A percentile compares a stretch with the other conserved stretches of the same genome.
Evolutionary conservation across 2,797 vertebrate species (phyloP).

Genomic region (Podarcis lilfordi): DNA sequence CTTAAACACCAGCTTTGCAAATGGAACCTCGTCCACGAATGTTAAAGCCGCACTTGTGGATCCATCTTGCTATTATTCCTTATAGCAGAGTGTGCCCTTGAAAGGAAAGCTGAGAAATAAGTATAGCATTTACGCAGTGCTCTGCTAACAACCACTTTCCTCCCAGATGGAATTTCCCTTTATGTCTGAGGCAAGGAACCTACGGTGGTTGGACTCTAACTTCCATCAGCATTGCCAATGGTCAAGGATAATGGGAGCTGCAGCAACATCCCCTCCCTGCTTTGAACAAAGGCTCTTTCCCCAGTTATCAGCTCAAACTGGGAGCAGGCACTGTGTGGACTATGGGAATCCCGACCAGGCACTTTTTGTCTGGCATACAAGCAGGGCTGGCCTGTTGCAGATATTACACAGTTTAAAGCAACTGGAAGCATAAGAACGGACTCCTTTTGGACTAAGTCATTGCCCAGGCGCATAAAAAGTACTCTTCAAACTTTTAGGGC

Average conservation of each 20-base stretch:
- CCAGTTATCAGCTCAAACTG: neutral
- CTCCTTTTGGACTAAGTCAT: no score
- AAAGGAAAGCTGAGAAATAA: slow-evolving; percentile 4
- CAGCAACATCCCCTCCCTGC: neutral
- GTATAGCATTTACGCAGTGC: neutral
- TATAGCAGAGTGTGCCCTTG: slow-evolving; percentile 16
- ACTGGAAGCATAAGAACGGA: no score
- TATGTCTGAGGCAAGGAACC: no score
- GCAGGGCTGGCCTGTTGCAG: no score
- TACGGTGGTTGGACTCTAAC: neutral
- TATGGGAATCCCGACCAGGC: neutral
- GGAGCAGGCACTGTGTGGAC: no score
- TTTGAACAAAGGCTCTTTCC: neutral
- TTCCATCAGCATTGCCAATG: neutral
- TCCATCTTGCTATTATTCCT: slow-evolving; percentile 31
- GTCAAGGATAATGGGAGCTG: neutral
- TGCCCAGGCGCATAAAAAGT: no score
- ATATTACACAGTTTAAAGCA: no score
- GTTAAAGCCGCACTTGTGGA: slow-evolving; percentile 50
- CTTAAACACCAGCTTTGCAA: slow-evolving; percentile 54
- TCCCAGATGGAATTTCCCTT: neutral
- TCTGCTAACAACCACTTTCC: neutral
- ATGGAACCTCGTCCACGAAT: slow-evolving; percentile 49
- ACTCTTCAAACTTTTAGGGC: no score
- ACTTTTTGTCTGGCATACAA: neutral